phyloP scores from a whole-genome alignment of 92 coral and sea anemone genomes.

The Diadumene lineata region DNA sequence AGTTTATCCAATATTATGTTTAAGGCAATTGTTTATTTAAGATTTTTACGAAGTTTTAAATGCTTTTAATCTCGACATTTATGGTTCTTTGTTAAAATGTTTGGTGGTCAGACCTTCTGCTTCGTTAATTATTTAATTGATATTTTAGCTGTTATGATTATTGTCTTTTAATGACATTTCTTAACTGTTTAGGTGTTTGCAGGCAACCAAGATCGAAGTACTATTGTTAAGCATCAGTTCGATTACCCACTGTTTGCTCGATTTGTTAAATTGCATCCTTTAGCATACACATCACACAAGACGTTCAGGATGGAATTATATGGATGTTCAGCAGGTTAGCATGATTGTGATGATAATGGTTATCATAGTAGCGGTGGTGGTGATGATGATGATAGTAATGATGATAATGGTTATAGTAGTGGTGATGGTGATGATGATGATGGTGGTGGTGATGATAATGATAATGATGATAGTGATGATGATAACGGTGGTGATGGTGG shows the following conservation, averaged over 20 bases:
- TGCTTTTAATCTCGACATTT: too few relatives aligned
- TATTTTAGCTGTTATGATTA: too few relatives aligned
- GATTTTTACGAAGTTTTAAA: too few relatives aligned
- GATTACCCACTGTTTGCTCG: conserved; percentile 17
- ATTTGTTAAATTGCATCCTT: conserved; percentile 18
- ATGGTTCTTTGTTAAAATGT: too few relatives aligned
- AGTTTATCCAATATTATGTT: too few relatives aligned
- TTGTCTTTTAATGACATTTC: too few relatives aligned
- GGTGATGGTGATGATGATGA: neutral
- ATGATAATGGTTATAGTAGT: neutral
- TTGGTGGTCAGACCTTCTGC: too few relatives aligned
- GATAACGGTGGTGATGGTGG: neutral
- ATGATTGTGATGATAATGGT: neutral
- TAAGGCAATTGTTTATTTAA: too few relatives aligned
- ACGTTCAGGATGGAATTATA: conserved; percentile 12
- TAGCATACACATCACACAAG: neutral
- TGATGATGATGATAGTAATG: neutral
- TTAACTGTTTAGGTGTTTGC: conserved; percentile 11
- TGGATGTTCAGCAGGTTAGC: conserved; percentile 20
- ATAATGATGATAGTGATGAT: neutral
- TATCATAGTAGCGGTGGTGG: neutral
- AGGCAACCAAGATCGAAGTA: conserved; percentile 7
- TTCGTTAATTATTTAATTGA: too few relatives aligned
- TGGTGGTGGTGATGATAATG: neutral
- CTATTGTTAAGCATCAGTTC: conserved; percentile 10